Evolutionary conservation across 2,113 vertebrate genomes (phyloP), one percentile per base, ranked within the genome.

Genomic region (Mohoua ochrocephala): DNA sequence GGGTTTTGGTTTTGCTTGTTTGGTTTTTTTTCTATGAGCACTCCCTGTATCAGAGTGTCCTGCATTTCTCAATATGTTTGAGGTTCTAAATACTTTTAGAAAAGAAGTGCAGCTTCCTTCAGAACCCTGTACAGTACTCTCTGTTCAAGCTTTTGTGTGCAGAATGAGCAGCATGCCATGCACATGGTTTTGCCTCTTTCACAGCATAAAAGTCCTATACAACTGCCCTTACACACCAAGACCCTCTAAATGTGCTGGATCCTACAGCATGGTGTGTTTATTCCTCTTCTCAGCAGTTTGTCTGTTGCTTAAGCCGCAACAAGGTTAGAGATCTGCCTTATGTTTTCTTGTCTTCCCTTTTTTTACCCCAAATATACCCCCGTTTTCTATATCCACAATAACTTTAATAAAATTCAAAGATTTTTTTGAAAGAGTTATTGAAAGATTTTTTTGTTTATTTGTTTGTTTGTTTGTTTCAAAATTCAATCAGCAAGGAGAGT

Each of bases 91-190:
- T n/a, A 18, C 7, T 44, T 82, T 31, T 42, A 30, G n/a, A 67
- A 74, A 60, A 65, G 2, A 53, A 64, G 7, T 23, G 37, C 31
- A 45, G 2, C 13, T 88, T 82, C 13, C 31, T 70, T 75, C 47
- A 50, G 24, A 45, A 6, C 3, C 28, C 26, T 2, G 0, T 39
- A 15, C 3, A 26, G 7, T 15, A 10, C 33, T 52, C 20, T 42
- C 20, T 47, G 13, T 52, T 67, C 13, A 33, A 24, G 45, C 15
- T 52, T 45, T 77, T 42, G 1, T n/a, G 28, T 75, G 20, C 26
- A 49, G 33, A 22, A 22, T 44, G 18, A 70, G 16, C 18, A 49
- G 26, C 1, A 6, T 21, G 8, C 11, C 45, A 31, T 71, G 53
- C 13, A 24, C 45, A 13, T 60, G 31, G 9, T 68, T n/a, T 44